Evolutionary conservation across 1,140 invertebrate species (phyloP), one percentile per base, ranked within the genome.

Genomic region (Drosophila serrata): DNA sequence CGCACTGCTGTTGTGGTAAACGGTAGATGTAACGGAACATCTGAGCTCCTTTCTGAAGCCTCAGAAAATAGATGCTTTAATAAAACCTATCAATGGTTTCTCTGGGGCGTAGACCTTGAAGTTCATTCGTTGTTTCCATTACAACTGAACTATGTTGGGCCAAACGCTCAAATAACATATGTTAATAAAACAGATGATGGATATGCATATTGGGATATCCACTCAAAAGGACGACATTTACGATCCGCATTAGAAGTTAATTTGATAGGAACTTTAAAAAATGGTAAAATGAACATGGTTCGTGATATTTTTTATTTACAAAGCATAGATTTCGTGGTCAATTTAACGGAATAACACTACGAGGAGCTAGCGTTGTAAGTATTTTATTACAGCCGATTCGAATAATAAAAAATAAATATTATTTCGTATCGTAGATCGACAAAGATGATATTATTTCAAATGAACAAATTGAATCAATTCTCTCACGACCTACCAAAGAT

Each of bases 61-160:
- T 79, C 90, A 45, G 24, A 27, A 7, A 19, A 57, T 35, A 73
- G 73, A 42, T 87, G 61, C 22, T 91, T 87, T 33, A 91, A 91
- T 45, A 91, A 87, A 53, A 87, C 90, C 7, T 91, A 91, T 65
- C 90, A 91, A 46, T 91, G 90, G 90, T 12, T 91, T 5, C 33
- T 91, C 3, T 90, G 75, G 82, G 77, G 75, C 39, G 46, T 75
- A 6, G 65, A 60, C 6, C 19, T 27, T n/a, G 53, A 57, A 6
- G 58, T 88, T n/a, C 33, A 69, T 8, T 37, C 63, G 0, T 39
- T 91, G 33, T 59, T 90, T 27, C 76, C 80, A 1, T 42, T 73
- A 15, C 56, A 77, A 9, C 13, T 90, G 1, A 58, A 90, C 13
- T 91, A 86, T 45, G 53, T 91, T n/a, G 90, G 90, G 2, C 90